phyloP scores from a whole-genome alignment of 2,797 vertebrate species.

The Schizopygopsis pylzovi region DNA sequence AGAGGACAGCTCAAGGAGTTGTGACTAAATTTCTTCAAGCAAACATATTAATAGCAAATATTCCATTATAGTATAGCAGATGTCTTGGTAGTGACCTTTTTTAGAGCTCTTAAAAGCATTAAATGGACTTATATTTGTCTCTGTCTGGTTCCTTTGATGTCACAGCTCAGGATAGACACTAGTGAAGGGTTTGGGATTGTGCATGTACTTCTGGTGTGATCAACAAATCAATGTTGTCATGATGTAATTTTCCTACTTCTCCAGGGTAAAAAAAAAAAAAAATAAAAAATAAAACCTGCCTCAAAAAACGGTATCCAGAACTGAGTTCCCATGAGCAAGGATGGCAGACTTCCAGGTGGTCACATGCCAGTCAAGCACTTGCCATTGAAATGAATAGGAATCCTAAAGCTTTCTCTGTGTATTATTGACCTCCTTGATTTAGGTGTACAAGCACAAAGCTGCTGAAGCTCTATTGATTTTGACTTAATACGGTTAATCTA shows the following conservation, averaged over 20 bases:
- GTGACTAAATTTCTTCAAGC: neutral
- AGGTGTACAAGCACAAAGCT: neutral
- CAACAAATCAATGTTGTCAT: constrained; percentile 11
- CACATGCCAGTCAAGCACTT: neutral
- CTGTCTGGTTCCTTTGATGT: neutral
- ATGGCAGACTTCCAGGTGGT: neutral
- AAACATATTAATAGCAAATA: neutral
- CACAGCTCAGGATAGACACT: neutral
- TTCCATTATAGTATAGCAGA: neutral
- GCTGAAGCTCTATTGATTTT: constrained; percentile 18
- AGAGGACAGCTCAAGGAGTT: neutral
- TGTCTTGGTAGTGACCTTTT: neutral
- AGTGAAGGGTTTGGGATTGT: neutral
- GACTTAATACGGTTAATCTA: constrained; percentile 10
- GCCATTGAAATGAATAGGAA: neutral
- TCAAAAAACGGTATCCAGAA: neutral
- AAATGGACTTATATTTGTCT: constrained; percentile 32
- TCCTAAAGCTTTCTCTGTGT: neutral
- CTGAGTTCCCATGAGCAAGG: neutral
- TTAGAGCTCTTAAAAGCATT: neutral
- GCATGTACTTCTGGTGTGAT: neutral
- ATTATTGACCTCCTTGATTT: constrained; percentile 20
- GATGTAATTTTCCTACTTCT: neutral
- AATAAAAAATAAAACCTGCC: neutral
- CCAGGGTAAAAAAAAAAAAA: neutral